Base-by-base conservation (phyloP, 1,140 invertebrate species). In the Trachymyrmex cornetzi region DNA sequence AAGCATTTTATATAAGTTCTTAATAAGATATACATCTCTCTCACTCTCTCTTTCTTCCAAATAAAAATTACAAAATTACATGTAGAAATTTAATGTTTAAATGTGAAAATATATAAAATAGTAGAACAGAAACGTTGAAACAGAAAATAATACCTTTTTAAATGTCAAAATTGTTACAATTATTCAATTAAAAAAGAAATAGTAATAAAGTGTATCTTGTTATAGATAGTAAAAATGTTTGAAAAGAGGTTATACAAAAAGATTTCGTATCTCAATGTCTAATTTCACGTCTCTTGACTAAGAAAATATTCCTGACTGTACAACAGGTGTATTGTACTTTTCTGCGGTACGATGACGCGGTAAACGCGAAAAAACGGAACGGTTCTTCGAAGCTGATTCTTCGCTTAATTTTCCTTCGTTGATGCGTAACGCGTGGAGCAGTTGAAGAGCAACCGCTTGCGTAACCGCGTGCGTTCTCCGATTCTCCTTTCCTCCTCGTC, bases 401-500 rank as follows among this genome's bases (percentile, higher is more conserved):
- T 44, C 64, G 79, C 50, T 71, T 71, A 67, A 38, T 71, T 50
- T 74, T 84, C 55, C 48, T 11, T 67, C 67, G 80, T 75, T 71
- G 69, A 84, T 71, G 79, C 64, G 79, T 81, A 81, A 81, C 79
- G 79, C 48, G 27, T 50, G 27, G 44, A 24, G 63, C 66, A 27
- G 48, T 55, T 14, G 48, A 69, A 44, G 50, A 81, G 79, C 77
- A 27, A 71, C 64, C n/a, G 64, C 50, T 81, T 71, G 79, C 79
- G 34, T 71, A 81, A 81, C 50, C 34, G 38, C 53, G 12, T n/a
- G 64, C 34, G 30, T n/a, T 38, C 64, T 74, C 67, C 55, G 53
- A 44, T 82, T 74, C 38, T 50, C 66, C 14, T 38, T 57, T 59
- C 38, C 69, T 48, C 55, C 24, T 50, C n/a, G 38, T 84, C 69